phyloP scores from a whole-genome alignment of 2,113 vertebrate genomes.

The Cynocephalus volans region DNA sequence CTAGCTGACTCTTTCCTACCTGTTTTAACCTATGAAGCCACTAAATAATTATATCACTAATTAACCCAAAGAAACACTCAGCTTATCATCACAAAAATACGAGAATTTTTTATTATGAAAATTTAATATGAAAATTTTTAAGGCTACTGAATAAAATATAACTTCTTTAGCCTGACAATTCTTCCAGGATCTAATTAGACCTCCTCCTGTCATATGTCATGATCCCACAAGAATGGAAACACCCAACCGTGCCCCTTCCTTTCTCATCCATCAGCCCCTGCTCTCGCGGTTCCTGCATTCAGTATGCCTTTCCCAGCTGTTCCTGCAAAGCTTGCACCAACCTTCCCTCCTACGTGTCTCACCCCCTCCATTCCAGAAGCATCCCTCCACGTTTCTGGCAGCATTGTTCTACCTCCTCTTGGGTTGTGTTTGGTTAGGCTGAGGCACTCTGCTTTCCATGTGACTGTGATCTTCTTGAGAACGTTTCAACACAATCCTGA shows the following conservation, averaged over 20 bases:
- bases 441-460: no score
- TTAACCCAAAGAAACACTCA: not conserved
- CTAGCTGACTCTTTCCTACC: accelerated
- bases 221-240: not conserved
- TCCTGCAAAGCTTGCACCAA: accelerated
- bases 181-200: not conserved
- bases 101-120: no score
- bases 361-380: accelerated
- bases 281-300: accelerated
- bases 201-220: accelerated
- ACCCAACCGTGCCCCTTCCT: accelerated
- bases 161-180: not conserved
- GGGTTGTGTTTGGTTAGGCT: accelerated
- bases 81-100: not conserved
- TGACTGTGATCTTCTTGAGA: not conserved
- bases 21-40: not conserved
- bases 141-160: not conserved
- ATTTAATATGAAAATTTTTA: not conserved
- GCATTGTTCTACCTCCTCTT: accelerated
- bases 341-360: accelerated
- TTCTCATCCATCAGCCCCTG: not conserved
- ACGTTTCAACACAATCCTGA: not conserved
- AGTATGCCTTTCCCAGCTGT: accelerated
- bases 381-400: accelerated
- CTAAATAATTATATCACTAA: not conserved